Evolutionary conservation across 1,140 invertebrate genomes (phyloP).

Genomic region (Sweltsa coloradensis): DNA sequence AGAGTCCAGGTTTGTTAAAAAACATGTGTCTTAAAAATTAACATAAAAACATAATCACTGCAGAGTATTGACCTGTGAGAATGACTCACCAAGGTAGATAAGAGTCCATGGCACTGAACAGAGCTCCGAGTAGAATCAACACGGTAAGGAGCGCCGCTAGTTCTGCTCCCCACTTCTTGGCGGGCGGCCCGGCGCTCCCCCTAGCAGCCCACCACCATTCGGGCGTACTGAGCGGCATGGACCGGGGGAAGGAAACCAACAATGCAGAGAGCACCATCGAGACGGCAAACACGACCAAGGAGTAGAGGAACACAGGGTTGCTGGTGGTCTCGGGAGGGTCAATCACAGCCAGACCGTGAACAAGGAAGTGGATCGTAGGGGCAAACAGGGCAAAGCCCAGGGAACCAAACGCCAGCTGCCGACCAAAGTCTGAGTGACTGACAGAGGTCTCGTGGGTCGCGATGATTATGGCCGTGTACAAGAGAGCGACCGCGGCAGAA

Average conservation of each 20-base stretch:
- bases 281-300: constrained; percentile 42
- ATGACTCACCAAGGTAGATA: constrained; percentile 56
- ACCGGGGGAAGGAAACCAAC: constrained; percentile 46
- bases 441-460: constrained; percentile 65
- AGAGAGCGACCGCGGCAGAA: constrained; percentile 50
- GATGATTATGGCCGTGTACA: constrained; percentile 65
- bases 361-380: constrained; percentile 47
- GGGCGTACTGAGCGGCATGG: constrained; percentile 60
- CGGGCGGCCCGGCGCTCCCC: constrained; percentile 55
- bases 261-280: constrained; percentile 49
- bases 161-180: constrained; percentile 57
- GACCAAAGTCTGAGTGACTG: constrained; percentile 63
- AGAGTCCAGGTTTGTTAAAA: too few relatives aligned
- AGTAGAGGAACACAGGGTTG: constrained; percentile 31
- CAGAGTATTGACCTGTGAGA: too few relatives aligned
- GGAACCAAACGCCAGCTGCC: constrained; percentile 64
- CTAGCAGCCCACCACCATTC: constrained; percentile 75
- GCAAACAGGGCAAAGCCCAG: constrained; percentile 58
- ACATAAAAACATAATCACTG: too few relatives aligned
- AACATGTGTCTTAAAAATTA: too few relatives aligned
- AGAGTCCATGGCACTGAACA: constrained; percentile 66
- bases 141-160: constrained; percentile 52
- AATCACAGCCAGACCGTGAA: constrained; percentile 30
- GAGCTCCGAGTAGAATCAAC: constrained; percentile 52
- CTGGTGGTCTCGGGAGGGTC: constrained; percentile 21